Base-by-base conservation (phyloP, 2,113 vertebrate species). In the Percopsis transmontana region DNA sequence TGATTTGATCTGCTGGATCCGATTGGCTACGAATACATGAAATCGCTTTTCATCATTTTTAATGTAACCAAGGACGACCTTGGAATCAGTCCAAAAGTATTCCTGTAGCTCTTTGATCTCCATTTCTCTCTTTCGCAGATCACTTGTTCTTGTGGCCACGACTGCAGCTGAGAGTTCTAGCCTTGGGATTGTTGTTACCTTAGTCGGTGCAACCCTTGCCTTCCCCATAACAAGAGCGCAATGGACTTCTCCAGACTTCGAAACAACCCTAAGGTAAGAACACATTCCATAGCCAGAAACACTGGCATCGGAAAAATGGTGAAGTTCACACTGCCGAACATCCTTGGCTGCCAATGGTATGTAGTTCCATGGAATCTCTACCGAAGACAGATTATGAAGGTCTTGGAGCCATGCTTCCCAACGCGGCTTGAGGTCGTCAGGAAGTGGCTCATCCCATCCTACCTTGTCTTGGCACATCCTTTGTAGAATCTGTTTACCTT, bases 161-260 rank as follows among this genome's bases (percentile, higher is more conserved):
- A 77, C 54, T 15, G 59, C 68, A 44, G 59, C 59, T 62, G 59
- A 63, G 39, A 70, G 58, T 8, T 65, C 62, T 38, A 72, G 21
- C 33, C 70, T 65, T 72, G 54, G 70, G 45, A 65, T 72, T 18
- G 55, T 55, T 58, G 56, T 51, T 50, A 72, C 39, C 47, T 72
- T 72, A 0, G 47, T 66, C 18, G 62, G 62, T 3, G 62, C 51
- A 52, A 72, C 62, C 51, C 70, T 72, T 44, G 70, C 47, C 19
- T 72, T 66, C 14, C 62, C 70, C 63, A 72, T 72, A 53, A 72
- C 56, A 33, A 66, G 47, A 14, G 54, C 16, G 39, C 62, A 72
- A 40, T 72, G 45, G 42, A 66, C 62, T 48, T 66, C 62, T 51
- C 59, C 58, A 55, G 58, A 55, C 41, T 24, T 62, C 15, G 33